These are phyloP conservation scores for Oreochromis aureus DNA, from an alignment of 2,113 vertebrate species.

Conservation along the genomic window DNA sequence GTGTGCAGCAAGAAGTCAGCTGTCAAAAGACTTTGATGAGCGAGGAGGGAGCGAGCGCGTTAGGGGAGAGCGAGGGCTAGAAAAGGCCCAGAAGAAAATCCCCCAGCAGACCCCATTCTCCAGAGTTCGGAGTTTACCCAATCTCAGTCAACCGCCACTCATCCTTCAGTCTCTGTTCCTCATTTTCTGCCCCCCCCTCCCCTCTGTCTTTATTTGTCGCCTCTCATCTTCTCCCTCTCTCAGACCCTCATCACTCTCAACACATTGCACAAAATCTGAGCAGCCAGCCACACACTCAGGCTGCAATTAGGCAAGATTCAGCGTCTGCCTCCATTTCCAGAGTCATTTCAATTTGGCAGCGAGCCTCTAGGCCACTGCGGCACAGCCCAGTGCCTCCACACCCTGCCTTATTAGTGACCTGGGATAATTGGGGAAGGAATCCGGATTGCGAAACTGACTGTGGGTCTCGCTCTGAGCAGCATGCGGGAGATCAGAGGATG, in stretches of 20 bases:
- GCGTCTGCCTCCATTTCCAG: constrained; percentile 47
- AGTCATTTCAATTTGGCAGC: constrained; percentile 58
- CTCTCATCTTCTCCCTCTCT: constrained; percentile 16
- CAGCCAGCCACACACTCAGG: constrained; percentile 16
- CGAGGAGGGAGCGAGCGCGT: not conserved
- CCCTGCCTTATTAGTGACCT: constrained; percentile 65
- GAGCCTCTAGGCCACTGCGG: constrained; percentile 53
- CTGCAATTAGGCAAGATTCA: constrained; percentile 58
- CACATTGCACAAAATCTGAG: not conserved
- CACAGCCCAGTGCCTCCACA: constrained; percentile 62
- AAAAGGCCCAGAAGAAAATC: constrained; percentile 46
- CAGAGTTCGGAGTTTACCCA: constrained; percentile 30
- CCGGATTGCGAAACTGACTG: not conserved
- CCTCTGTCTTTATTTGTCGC: constrained; percentile 13
- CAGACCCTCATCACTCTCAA: constrained; percentile 11
- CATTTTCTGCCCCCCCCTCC: not conserved
- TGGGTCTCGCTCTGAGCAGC: constrained; percentile 32
- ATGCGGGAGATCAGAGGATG: constrained; percentile 33
- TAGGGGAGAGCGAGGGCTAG: not conserved
- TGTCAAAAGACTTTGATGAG: constrained; percentile 70
- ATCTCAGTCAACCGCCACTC: constrained; percentile 40
- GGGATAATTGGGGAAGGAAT: constrained; percentile 64
- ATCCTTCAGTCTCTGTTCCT: constrained; percentile 8
- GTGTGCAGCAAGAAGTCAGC: constrained; percentile 68
- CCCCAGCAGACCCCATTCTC: constrained; percentile 16